Evolutionary conservation across 2,888 invertebrate genomes (phyloP).

Genomic region (Celastrina argiolus): DNA sequence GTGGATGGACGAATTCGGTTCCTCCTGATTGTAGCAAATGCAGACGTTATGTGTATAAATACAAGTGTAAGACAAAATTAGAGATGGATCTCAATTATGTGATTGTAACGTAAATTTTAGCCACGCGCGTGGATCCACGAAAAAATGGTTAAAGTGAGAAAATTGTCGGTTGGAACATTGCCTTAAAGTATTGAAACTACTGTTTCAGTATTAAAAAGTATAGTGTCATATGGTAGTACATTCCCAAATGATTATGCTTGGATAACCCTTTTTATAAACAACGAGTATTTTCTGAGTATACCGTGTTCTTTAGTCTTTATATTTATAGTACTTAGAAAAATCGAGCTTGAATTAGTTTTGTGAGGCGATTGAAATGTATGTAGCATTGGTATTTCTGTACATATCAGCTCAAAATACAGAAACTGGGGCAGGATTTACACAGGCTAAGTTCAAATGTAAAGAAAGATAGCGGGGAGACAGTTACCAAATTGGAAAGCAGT

Average conservation of each 20-base stretch:
- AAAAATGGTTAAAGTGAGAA: background rate
- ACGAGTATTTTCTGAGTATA: slow-evolving; percentile 9
- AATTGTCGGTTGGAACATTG: slow-evolving; percentile 37
- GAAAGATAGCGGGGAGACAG: background rate
- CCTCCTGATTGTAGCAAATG: slow-evolving; percentile 81
- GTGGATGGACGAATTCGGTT: slow-evolving; percentile 99
- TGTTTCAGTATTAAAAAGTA: slow-evolving; percentile 66
- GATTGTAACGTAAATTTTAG: background rate
- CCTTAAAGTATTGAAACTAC: slow-evolving; percentile 47
- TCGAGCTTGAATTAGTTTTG: slow-evolving; percentile 13
- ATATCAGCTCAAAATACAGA: slow-evolving; percentile 7
- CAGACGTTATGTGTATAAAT: slow-evolving; percentile 20
- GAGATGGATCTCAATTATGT: slow-evolving; percentile 17
- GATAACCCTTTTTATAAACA: background rate
- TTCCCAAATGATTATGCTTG: background rate
- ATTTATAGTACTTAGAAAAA: slow-evolving; percentile 2
- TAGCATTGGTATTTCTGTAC: background rate
- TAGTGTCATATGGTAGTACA: slow-evolving; percentile 50
- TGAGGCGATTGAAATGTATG: background rate
- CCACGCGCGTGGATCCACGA: background rate
- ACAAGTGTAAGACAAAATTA: slow-evolving; percentile 22
- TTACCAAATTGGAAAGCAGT: background rate
- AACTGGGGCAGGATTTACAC: background rate
- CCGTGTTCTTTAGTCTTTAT: background rate
- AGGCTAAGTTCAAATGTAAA: background rate